Percentiles rank a stretch among this genome's conserved stretches.
Evolutionary conservation across 2,797 vertebrate genomes (phyloP).

Genomic region (Poeciliopsis presidionis): DNA sequence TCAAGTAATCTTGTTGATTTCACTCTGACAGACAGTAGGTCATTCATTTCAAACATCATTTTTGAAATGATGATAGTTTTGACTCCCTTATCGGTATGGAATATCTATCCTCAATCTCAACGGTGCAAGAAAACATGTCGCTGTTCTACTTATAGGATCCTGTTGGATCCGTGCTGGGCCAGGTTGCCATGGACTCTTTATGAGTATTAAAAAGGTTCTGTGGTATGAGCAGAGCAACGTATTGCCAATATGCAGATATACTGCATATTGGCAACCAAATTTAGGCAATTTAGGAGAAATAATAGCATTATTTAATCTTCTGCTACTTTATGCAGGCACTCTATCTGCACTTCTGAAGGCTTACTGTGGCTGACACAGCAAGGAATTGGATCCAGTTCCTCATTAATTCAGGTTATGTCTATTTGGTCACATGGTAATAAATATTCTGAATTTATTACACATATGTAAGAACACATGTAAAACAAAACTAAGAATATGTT

Average conservation of each 20-base stretch:
- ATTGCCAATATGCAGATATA: not conserved
- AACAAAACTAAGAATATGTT: not conserved
- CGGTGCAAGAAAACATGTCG: not conserved
- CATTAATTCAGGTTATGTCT: too few relatives aligned
- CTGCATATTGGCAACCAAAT: not conserved
- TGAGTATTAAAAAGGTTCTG: not conserved
- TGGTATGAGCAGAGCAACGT: not conserved
- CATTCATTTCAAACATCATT: conserved; percentile 13
- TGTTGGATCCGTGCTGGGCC: not conserved
- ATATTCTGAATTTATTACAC: not conserved
- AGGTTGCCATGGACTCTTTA: not conserved
- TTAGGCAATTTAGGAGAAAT: not conserved
- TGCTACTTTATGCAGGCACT: not conserved
- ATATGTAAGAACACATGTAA: not conserved
- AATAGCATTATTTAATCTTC: not conserved
- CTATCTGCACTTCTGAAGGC: not conserved
- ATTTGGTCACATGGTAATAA: too few relatives aligned
- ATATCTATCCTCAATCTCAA: not conserved
- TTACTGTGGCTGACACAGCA: not conserved
- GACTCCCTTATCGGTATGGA: not conserved
- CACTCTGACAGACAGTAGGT: conserved; percentile 15
- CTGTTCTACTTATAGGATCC: not conserved
- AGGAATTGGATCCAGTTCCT: too few relatives aligned
- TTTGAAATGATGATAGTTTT: not conserved
- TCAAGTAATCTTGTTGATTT: not conserved